Percentiles rank a stretch among this genome's conserved stretches.
These are phyloP conservation scores for Peromyscus attwateri DNA, from an alignment of 2,797 vertebrate species.

Conservation along the genomic window DNA sequence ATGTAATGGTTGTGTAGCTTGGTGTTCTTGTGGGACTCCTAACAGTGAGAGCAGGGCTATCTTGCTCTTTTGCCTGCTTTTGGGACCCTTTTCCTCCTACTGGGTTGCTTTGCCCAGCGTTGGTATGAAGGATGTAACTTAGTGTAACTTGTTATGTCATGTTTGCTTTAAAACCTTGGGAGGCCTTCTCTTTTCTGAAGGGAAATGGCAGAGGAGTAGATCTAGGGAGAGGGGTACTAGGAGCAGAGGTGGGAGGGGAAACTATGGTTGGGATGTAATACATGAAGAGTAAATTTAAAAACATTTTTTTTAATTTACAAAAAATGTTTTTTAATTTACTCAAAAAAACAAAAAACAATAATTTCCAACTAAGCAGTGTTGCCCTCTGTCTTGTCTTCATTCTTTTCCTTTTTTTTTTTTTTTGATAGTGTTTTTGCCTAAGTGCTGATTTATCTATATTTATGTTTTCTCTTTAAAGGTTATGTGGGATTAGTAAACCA, in stretches of 20 bases:
- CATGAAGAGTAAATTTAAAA: neutral
- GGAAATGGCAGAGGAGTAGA: neutral
- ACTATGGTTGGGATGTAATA: neutral
- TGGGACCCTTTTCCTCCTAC: neutral
- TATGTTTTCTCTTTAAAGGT: slow-evolving; percentile 89
- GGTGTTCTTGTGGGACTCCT: neutral
- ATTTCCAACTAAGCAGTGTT: slow-evolving; percentile 35
- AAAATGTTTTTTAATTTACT: neutral
- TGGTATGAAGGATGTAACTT: neutral
- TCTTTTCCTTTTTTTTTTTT: slow-evolving; percentile 32
- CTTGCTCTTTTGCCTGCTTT: neutral
- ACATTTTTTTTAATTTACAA: too few relatives aligned
- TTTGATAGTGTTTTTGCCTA: slow-evolving; percentile 44
- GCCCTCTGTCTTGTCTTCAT: neutral
- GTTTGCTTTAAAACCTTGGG: neutral
- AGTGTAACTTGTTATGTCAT: neutral
- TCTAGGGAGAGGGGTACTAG: neutral
- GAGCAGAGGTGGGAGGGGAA: neutral
- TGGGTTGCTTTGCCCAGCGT: neutral
- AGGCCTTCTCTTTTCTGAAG: neutral
- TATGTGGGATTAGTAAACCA: slow-evolving; percentile 99
- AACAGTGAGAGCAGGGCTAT: neutral
- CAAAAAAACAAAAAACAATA: neutral
- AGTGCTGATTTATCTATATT: slow-evolving; percentile 70
- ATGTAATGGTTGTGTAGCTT: neutral